phyloP scores from a whole-genome alignment of 2,113 vertebrate species.

The Semnornis frantzii region DNA sequence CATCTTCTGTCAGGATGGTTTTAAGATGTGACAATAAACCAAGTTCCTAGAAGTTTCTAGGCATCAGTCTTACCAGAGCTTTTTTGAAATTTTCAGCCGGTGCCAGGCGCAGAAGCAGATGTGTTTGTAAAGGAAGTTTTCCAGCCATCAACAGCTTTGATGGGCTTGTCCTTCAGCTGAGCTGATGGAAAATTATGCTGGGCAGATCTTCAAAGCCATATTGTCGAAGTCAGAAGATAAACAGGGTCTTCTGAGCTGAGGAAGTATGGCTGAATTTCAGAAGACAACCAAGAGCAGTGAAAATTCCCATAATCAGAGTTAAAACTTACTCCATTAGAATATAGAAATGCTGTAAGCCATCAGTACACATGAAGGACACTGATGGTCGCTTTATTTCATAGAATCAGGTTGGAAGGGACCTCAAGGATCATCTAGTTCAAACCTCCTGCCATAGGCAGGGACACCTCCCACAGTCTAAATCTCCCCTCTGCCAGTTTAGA shows the following conservation, averaged over 20 bases:
- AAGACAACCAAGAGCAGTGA: neutral
- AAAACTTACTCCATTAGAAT: neutral
- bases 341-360: neutral
- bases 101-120: constrained; percentile 8
- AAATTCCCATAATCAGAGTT: neutral
- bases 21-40: neutral
- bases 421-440: too few species aligned
- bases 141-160: constrained; percentile 39
- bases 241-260: neutral
- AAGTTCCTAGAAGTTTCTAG: neutral
- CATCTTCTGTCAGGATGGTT: neutral
- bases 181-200: neutral
- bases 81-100: neutral
- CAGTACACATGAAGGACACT: neutral
- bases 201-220: constrained; percentile 17
- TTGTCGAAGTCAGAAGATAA: constrained; percentile 5
- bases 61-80: neutral
- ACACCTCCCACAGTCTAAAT: too few species aligned
- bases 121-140: constrained; percentile 37
- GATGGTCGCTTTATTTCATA: neutral
- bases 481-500: too few species aligned
- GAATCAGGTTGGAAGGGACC: too few species aligned
- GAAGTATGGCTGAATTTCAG: neutral
- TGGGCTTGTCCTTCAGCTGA: neutral
- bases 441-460: too few species aligned